Conservation (phyloP, 92 coral and sea anemone species). For the Phymanthus crucifer region DNA sequence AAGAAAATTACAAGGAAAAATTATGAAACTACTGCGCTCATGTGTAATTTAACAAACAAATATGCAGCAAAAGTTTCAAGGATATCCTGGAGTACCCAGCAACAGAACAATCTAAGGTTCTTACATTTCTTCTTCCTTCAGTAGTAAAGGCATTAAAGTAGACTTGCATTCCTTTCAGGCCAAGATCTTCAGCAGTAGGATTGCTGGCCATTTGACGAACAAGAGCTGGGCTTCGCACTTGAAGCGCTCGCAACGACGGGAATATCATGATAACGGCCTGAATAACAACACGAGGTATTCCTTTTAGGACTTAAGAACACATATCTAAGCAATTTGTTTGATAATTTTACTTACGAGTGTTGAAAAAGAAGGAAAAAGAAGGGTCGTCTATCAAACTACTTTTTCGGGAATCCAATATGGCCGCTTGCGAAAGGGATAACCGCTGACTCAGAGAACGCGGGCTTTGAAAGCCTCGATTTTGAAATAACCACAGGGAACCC, state of each 20-base stretch:
- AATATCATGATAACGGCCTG: slow-evolving; percentile 20
- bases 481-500: slow-evolving; percentile 15
- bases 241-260: slow-evolving; percentile 46
- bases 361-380: not conserved
- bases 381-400: not conserved
- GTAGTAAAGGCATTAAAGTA: slow-evolving; percentile 77
- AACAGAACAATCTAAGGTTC: slow-evolving; percentile 8
- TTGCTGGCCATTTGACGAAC: slow-evolving; percentile 73
- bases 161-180: slow-evolving; percentile 69
- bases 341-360: not conserved
- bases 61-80: too few species aligned
- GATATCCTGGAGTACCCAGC: too few species aligned
- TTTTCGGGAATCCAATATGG: slow-evolving; percentile 51
- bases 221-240: slow-evolving; percentile 45
- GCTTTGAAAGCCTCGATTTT: slow-evolving; percentile 19
- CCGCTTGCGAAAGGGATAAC: slow-evolving; percentile 25
- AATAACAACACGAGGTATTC: not conserved
- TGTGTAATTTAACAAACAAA: not conserved
- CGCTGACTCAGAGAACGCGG: slow-evolving; percentile 33
- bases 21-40: too few species aligned
- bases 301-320: not conserved
- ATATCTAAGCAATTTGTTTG: not conserved
- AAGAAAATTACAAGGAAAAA: too few species aligned
- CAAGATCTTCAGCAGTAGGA: slow-evolving; percentile 85
- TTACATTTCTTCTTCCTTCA: slow-evolving; percentile 80